Evolutionary conservation across 2,113 vertebrate species (phyloP).

Genomic region (Melierax canorus): DNA sequence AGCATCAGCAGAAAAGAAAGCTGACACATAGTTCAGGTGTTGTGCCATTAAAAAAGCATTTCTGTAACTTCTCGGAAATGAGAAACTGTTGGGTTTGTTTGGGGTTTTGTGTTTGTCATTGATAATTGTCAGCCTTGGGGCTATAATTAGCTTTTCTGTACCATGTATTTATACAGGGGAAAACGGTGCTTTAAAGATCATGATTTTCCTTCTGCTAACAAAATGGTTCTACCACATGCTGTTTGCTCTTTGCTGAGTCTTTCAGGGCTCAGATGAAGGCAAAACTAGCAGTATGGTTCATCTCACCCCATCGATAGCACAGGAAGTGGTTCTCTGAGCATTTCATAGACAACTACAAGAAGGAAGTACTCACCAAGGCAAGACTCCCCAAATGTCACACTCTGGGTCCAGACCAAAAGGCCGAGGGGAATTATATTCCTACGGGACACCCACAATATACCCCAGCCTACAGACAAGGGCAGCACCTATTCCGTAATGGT

Average conservation of each 20-base stretch:
- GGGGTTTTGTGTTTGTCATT: not conserved
- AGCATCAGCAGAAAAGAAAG: not conserved
- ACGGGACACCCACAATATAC: not conserved
- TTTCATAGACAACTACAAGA: not conserved
- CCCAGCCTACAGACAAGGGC: not conserved
- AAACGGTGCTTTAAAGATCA: not conserved
- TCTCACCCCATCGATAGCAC: not conserved
- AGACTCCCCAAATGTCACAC: not conserved
- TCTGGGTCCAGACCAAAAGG: not conserved
- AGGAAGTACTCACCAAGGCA: not conserved
- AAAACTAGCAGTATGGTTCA: not conserved
- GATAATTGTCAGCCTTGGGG: not conserved
- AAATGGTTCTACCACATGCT: not conserved
- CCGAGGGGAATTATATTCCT: rapidly evolving
- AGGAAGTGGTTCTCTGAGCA: slow-evolving; percentile 15
- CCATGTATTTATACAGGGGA: not conserved
- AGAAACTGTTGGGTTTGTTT: not conserved
- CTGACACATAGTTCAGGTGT: not conserved
- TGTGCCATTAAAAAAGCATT: not conserved
- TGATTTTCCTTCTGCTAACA: not conserved
- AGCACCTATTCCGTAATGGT: not conserved
- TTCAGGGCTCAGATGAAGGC: not conserved
- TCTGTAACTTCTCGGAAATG: not conserved
- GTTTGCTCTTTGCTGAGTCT: not conserved
- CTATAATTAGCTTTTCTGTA: not conserved